Percentiles rank a stretch among this genome's conserved stretches.
These are phyloP conservation scores for Cebuella pygmaea DNA, from an alignment of 2,797 vertebrate species.

Conservation along the genomic window DNA sequence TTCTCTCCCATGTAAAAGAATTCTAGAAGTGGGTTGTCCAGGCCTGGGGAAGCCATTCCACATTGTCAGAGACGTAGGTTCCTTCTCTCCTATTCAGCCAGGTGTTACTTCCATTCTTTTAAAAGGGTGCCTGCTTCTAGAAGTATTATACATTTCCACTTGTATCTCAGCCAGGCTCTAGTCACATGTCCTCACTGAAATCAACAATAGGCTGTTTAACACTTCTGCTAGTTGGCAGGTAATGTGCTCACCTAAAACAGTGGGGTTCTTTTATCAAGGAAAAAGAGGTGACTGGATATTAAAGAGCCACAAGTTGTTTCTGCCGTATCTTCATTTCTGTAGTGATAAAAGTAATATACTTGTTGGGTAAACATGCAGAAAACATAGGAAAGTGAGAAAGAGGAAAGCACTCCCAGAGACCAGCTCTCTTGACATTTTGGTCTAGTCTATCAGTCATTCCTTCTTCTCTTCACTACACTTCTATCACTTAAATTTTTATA, in stretches of 20 bases:
- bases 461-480: neutral
- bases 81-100: neutral
- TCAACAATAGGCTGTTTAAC: neutral
- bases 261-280: neutral
- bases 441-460: neutral
- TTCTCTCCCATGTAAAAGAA: neutral
- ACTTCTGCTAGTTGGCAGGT: neutral
- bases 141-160: neutral
- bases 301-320: neutral
- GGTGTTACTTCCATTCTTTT: neutral
- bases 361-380: neutral
- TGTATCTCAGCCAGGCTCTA: neutral
- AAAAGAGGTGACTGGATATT: neutral
- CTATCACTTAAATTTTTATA: neutral
- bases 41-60: neutral
- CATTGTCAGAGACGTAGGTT: neutral
- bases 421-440: neutral
- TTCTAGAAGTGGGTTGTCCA: neutral
- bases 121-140: neutral
- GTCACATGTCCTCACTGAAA: neutral
- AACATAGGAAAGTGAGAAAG: neutral
- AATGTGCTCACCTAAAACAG: neutral
- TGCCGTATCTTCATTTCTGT: neutral
- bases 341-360: neutral
- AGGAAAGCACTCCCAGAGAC: neutral